Percentiles rank a stretch among this genome's conserved stretches.
Conservation (phyloP, 2,113 vertebrate genomes). For the Tachuris rubrigastra region DNA sequence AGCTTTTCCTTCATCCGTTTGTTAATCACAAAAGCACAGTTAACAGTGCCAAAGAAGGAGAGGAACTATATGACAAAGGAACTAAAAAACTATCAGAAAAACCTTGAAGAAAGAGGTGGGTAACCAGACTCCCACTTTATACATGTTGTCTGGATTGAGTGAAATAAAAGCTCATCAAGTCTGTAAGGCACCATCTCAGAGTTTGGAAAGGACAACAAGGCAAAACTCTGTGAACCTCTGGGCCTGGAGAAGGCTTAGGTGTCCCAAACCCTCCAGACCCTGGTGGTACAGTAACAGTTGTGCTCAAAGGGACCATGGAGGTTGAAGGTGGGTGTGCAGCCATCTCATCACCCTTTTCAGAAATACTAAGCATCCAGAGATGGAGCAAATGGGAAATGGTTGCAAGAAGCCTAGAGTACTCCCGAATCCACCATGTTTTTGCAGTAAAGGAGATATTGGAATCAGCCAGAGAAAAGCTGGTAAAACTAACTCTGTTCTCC, state of each 20-base stretch:
- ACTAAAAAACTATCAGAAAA: background rate
- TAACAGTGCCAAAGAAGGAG: background rate
- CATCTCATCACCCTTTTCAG: background rate
- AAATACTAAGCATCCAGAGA: background rate
- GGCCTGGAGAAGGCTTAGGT: background rate
- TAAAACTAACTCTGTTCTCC: background rate
- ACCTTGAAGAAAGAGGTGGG: background rate
- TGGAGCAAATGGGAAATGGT: background rate
- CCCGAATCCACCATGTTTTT: background rate
- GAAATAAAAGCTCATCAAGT: background rate
- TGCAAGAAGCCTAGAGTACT: background rate
- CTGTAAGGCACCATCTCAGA: background rate
- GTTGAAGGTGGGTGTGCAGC: background rate
- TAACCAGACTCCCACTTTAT: background rate
- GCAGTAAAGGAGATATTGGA: background rate
- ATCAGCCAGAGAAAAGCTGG: background rate
- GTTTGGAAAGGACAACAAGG: background rate
- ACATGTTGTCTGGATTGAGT: background rate
- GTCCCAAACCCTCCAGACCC: background rate
- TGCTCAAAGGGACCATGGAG: background rate
- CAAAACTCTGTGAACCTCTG: background rate
- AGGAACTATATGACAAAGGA: background rate
- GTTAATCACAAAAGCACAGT: background rate
- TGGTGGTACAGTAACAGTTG: rapidly evolving
- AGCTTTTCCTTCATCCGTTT: background rate